Evolutionary conservation across 2,113 vertebrate genomes (phyloP), one percentile per base, ranked within the genome.

Genomic region (Pedetes capensis): DNA sequence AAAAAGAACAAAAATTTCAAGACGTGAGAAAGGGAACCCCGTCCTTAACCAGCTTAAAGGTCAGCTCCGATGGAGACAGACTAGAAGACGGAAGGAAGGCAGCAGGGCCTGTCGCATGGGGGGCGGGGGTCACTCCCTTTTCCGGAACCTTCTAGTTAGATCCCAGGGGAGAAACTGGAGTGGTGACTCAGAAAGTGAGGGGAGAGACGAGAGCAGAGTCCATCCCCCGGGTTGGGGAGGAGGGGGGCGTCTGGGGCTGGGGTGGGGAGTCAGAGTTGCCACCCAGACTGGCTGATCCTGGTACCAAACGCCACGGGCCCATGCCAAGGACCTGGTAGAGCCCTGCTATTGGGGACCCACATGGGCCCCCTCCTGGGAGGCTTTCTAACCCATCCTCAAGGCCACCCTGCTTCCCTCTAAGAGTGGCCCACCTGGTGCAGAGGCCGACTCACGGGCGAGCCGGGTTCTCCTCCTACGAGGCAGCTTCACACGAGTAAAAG

Each of bases 401-500:
- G 11, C 6, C 16, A 3, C 32, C 42, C 51, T 37, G 53, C 57
- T 87, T 51, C 25, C 42, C 22, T 76, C 32, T 32, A 23, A 27
- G 20, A 64, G 69, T 0, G 3, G 86, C 83, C 29, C 27, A 32
- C 25, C 53, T 68, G 18, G 63, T 13, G 66, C 23, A 34, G 10
- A 87, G n/a, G 39, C 1, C 59, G 57, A 93, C 47, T 90, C 82
- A 74, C 57, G 25, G 37, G 55, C 22, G 2, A 39, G 25, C 32
- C 57, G 17, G 17, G 13, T 6, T 49, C 81, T 90, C 66, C 81
- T 80, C 9, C 64, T 29, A n/a, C 37, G 81, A 87, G 47, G 88
- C 79, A 72, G 78, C 82, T 91, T 72, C 25, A 23, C n/a, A 69
- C 74, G 93, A 86, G 64, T 42, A 81, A 96, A 87, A 95, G 4